A percentile compares a stretch with the other conserved stretches of the same genome.
phyloP scores from a whole-genome alignment of 2,888 invertebrate genomes.

The Agapostemon virescens region DNA sequence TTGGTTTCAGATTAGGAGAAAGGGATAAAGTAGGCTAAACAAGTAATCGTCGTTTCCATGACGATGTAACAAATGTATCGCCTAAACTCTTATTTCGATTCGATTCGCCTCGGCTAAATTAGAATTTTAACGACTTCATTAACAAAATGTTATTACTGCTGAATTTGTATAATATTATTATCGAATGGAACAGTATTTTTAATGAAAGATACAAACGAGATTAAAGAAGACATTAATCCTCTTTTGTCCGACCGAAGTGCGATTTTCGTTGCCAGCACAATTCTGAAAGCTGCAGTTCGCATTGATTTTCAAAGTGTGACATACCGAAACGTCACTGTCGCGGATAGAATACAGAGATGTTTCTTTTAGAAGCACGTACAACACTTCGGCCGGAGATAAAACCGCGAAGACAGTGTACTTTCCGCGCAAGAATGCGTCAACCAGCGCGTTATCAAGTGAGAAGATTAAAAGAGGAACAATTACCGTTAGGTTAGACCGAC shows the following conservation, averaged over 20 bases:
- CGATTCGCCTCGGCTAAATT: background rate
- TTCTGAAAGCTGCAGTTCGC: background rate
- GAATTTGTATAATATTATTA: background rate
- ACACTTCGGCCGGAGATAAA: background rate
- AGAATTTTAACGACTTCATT: too few relatives aligned
- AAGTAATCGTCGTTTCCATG: too few relatives aligned
- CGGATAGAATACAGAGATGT: background rate
- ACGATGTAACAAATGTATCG: too few relatives aligned
- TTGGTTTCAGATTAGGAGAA: too few relatives aligned
- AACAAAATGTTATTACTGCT: background rate
- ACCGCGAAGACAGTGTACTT: background rate
- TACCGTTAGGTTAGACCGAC: slow-evolving; percentile 1
- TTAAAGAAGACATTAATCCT: too few relatives aligned
- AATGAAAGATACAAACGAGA: too few relatives aligned
- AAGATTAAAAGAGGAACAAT: background rate
- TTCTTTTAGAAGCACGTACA: background rate
- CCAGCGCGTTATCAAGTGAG: background rate
- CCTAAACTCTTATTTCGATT: too few relatives aligned
- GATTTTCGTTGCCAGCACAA: too few relatives aligned
- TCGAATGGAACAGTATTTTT: too few relatives aligned
- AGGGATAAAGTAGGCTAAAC: too few relatives aligned
- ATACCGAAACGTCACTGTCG: background rate
- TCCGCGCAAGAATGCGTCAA: slow-evolving; percentile 1
- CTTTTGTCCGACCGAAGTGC: too few relatives aligned
- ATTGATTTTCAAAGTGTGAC: background rate